Evolutionary conservation across 2,113 vertebrate species (phyloP).

Genomic region (Pogona vitticeps): DNA sequence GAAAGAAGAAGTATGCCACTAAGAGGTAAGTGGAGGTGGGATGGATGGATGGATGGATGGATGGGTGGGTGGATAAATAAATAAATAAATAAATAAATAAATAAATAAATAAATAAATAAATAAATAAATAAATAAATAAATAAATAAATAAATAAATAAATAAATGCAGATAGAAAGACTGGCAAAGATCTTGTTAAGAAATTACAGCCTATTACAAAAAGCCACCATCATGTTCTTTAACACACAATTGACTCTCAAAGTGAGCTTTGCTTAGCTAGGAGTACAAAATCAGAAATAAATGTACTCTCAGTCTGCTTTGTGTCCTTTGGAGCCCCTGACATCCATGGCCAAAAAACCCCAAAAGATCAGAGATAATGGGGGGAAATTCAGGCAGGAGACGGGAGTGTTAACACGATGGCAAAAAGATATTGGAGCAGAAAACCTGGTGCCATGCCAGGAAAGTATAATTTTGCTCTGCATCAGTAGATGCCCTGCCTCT

Average conservation of each 20-base stretch:
- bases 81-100: too few species aligned
- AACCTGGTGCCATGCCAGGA: too few species aligned
- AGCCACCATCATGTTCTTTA: not conserved
- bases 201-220: not conserved
- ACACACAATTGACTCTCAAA: not conserved
- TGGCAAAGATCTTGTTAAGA: not conserved
- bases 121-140: too few species aligned
- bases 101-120: too few species aligned
- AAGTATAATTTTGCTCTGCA: not conserved
- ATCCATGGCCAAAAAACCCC: not conserved
- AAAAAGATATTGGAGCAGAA: not conserved
- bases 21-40: too few species aligned
- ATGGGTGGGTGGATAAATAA: too few species aligned
- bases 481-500: too few species aligned
- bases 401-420: not conserved
- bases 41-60: too few species aligned
- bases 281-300: not conserved
- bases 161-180: not conserved
- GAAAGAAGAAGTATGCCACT: too few species aligned
- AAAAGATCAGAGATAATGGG: not conserved
- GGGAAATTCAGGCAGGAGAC: not conserved
- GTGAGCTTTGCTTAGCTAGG: not conserved
- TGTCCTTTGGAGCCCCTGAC: not conserved
- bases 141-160: too few species aligned
- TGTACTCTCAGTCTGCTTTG: not conserved